A percentile compares a stretch with the other conserved stretches of the same genome.
Evolutionary conservation across 2,113 vertebrate genomes (phyloP).

Genomic region (Platycercus adscitus): DNA sequence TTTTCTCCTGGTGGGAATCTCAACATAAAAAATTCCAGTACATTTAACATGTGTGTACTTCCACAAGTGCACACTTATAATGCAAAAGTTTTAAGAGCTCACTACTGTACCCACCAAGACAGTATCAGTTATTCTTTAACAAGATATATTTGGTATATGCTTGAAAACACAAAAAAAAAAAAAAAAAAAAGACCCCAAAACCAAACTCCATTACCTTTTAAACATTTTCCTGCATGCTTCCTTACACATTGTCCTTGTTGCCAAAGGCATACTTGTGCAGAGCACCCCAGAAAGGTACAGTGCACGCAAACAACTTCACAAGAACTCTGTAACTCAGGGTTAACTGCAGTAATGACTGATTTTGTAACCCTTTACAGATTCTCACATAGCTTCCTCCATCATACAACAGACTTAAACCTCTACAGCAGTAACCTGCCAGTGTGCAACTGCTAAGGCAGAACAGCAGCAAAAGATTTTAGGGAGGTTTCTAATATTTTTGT

Average conservation of each 20-base stretch:
- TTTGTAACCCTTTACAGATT: neutral
- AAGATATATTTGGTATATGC: neutral
- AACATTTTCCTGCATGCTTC: neutral
- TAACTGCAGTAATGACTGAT: neutral
- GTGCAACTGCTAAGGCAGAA: neutral
- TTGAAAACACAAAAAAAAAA: neutral
- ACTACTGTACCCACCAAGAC: neutral
- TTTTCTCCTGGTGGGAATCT: neutral
- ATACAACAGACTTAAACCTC: neutral
- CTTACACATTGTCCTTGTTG: rapidly evolving
- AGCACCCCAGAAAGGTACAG: neutral
- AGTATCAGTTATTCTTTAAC: neutral
- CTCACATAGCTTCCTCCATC: neutral
- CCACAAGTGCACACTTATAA: neutral
- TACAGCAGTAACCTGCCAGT: neutral
- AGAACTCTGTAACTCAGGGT: neutral
- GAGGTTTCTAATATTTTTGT: neutral
- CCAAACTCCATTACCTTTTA: neutral
- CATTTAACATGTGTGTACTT: neutral
- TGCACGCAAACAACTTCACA: neutral
- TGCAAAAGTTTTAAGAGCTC: neutral
- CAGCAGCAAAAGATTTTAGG: neutral
- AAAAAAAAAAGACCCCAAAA: no score
- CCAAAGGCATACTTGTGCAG: neutral
- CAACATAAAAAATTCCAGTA: neutral